phyloP scores from a whole-genome alignment of 2,113 vertebrate species.

The Panthera tigris region DNA sequence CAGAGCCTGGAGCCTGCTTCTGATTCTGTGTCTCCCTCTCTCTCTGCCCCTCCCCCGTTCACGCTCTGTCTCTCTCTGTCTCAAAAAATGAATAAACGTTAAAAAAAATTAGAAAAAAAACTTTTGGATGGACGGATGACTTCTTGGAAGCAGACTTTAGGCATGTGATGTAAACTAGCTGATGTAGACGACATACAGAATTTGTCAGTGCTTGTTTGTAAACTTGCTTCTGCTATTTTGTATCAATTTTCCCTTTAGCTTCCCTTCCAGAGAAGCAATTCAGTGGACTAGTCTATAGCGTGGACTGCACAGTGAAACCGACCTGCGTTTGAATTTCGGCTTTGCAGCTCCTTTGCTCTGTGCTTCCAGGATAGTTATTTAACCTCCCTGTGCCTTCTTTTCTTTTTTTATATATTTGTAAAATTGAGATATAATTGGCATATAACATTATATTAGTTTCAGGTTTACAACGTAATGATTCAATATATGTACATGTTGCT shows the following conservation, averaged over 20 bases:
- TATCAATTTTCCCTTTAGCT: neutral
- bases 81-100: too few species aligned
- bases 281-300: neutral
- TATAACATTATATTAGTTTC: neutral
- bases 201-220: neutral
- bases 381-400: neutral
- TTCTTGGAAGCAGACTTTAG: neutral
- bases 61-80: too few species aligned
- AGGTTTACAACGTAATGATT: neutral
- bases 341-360: neutral
- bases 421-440: neutral
- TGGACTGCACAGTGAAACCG: neutral
- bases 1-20: too few species aligned
- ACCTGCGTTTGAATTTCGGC: neutral
- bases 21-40: too few species aligned
- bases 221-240: neutral
- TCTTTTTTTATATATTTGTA: neutral
- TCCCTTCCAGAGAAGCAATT: neutral
- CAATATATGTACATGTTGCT: neutral
- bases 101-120: too few species aligned
- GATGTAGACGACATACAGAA: neutral
- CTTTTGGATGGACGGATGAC: neutral
- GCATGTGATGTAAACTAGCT: neutral
- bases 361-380: neutral
- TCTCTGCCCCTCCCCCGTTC: too few species aligned